Evolutionary conservation across 2,113 vertebrate species (phyloP), one percentile per base, ranked within the genome.

Genomic region (Calonectris borealis): DNA sequence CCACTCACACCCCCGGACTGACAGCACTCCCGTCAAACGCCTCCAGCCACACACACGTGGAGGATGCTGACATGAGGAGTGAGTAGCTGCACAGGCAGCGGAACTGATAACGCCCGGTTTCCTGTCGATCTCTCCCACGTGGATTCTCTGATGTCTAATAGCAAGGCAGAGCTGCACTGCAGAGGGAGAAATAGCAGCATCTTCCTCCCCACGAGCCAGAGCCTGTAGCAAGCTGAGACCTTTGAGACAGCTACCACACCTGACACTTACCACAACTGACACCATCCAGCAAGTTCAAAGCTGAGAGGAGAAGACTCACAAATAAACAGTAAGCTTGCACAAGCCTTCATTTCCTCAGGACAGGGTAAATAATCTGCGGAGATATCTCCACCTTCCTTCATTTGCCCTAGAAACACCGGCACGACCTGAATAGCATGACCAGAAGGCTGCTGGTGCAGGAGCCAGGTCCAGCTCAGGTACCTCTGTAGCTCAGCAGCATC

Each of bases 21-120:
- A 96, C 96, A 97, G 96, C 96, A 90, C 96, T 97, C 94, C 96
- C 85, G n/a, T 97, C 96, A 97, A 96, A 96, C 96, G 96, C 96
- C 96, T 96, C 96, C 96, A 96, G 94, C 95, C 96, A 93, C 90
- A 84, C 95, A 97, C 96, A 95, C 96, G 78, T 95, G 96, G 96
- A 96, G 88, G 93, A 96, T 92, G 94, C 91, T 96, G 93, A 97
- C 94, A 97, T 82, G 94, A 96, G 84, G 90, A 97, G 77, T 26
- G 66, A 96, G 95, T 93, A 95, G 93, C 94, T 95, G 96, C 92
- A 93, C 93, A 97, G 84, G 96, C 96, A 93, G 91, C 96, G 96
- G 96, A 97, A 97, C 96, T 95, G 94, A 93, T 95, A 95, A 94
- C 58, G 75, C 96, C 87, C 38, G 54, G 96, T 96, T 96, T 97